Base-by-base conservation (phyloP, 2,888 invertebrate genomes). In the Therioaphis trifolii region DNA sequence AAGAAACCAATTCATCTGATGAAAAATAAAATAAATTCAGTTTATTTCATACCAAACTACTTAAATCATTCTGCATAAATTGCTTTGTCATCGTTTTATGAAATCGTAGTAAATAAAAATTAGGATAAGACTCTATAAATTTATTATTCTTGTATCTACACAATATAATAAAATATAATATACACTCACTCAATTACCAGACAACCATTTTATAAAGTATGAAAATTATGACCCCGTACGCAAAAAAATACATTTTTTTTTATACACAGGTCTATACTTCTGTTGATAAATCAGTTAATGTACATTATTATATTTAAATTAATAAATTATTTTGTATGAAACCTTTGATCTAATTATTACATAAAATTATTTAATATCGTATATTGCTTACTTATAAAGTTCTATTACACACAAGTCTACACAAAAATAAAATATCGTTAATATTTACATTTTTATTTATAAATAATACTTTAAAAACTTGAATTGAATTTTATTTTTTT, bases 91-190 rank as follows among this genome's bases (percentile, higher is more conserved):
- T 55, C 21, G 7, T 74, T 74, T 55, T 74, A 74, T n/a, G n/a
- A n/a, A 74, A n/a, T 35, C 14, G 29, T 55, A 74, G 21, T 74
- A 55, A 74, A 74, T 74, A 74, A 12, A 74, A 74, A 74, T 74
- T 55, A 74, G 14, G 9, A 9, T 1, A 55, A 55, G 14, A 74
- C 29, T 21, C 29, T 52, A 29, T 52, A 29, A 12, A n/a, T 52
- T 72, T 72, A 74, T 74, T 55, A 55, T 55, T 21, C 27, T 71
- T 21, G 49, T 29, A 12, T 29, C 11, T 29, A 14, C 29, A 52
- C 9, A n/a, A n/a, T n/a, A 58, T 12, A 21, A 9, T n/a, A n/a
- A 21, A 18, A 49, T 27, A 69, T 15, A 69, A 24, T 24, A 46
- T 69, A 18, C 12, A 24, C 46, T 71, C 18, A 49, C 27, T 49